Percentiles rank a stretch among this genome's conserved stretches.
Conservation (phyloP, 1,140 invertebrate species). For the Nylanderia fulva region DNA sequence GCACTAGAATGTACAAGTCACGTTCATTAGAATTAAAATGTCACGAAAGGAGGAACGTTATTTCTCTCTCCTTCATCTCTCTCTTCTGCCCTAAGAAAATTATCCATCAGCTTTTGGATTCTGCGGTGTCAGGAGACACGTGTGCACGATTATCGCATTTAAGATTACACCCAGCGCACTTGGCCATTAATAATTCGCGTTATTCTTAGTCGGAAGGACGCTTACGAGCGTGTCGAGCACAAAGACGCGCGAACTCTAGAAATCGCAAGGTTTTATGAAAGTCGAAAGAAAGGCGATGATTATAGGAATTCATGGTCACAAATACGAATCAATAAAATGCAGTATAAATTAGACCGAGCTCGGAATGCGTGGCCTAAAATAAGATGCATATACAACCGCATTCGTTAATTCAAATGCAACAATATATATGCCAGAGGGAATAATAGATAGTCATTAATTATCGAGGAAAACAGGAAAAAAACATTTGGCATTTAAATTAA, state of each 20-base stretch:
- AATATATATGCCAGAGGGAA: background rate
- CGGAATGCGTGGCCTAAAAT: conserved; percentile 3
- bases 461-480: background rate
- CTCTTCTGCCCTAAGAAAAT: background rate
- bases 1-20: background rate
- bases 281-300: conserved; percentile 15
- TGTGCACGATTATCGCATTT: conserved; percentile 30
- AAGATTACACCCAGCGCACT: conserved; percentile 22
- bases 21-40: conserved; percentile 38
- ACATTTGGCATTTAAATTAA: background rate
- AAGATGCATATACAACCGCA: background rate
- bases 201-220: conserved; percentile 57
- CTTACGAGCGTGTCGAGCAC: conserved; percentile 18
- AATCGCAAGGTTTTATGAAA: conserved; percentile 23
- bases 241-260: conserved; percentile 1
- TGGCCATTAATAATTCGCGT: conserved; percentile 39
- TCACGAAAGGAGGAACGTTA: background rate
- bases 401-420: background rate
- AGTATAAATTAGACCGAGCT: conserved; percentile 26
- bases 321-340: conserved; percentile 18
- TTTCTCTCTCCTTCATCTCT: no score
- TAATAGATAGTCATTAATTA: background rate
- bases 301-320: conserved; percentile 33
- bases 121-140: background rate
- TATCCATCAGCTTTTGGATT: conserved; percentile 14